phyloP scores from a whole-genome alignment of 2,797 vertebrate species.

The Hylomyscus alleni region DNA sequence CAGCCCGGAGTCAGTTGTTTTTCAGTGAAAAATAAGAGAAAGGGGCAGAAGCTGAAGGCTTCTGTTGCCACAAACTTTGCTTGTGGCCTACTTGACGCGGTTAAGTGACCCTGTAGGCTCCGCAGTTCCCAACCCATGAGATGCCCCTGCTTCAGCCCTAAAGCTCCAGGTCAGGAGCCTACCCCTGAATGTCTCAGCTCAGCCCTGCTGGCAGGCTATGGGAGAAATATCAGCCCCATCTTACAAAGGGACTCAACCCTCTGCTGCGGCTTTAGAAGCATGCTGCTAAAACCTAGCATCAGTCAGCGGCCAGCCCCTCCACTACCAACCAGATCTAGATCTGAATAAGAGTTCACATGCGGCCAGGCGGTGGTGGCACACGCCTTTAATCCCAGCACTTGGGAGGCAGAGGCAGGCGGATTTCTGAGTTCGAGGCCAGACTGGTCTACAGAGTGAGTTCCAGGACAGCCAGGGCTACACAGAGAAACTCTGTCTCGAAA shows the following conservation, averaged over 20 bases:
- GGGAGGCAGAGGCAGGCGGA: too few species aligned
- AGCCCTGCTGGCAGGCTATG: not conserved
- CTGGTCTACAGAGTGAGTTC: too few species aligned
- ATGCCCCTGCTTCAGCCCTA: not conserved
- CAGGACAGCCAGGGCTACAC: too few species aligned
- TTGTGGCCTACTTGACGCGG: not conserved
- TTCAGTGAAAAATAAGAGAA: not conserved
- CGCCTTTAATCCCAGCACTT: too few species aligned
- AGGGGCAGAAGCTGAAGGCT: not conserved
- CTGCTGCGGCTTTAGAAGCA: not conserved
- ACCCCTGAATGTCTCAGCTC: not conserved
- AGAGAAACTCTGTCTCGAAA: too few species aligned
- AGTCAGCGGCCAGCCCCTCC: not conserved
- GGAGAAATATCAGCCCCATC: not conserved
- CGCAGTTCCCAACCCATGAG: not conserved
- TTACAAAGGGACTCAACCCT: not conserved
- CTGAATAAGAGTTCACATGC: too few species aligned
- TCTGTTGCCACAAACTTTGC: not conserved
- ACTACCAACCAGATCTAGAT: not conserved
- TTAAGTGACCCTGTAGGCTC: not conserved
- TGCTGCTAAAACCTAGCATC: not conserved
- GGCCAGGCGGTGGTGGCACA: too few species aligned
- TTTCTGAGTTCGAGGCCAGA: too few species aligned
- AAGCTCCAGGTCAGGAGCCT: not conserved
- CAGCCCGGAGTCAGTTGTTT: too few species aligned